Base-by-base conservation (phyloP, 2,888 invertebrate species). In the Megamerina dolium region DNA sequence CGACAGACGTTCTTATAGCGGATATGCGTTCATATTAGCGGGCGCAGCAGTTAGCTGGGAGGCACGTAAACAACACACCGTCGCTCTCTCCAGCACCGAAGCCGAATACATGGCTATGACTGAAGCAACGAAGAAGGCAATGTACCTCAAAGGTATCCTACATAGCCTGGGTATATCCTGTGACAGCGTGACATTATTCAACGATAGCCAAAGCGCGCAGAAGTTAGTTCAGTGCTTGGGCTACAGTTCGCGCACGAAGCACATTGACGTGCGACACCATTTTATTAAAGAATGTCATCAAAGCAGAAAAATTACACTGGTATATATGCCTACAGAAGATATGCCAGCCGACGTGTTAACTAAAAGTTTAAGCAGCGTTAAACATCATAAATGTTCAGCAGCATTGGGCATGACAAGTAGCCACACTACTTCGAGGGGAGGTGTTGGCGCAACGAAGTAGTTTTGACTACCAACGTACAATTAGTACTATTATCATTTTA, bases 311-410 rank as follows among this genome's bases (percentile, higher is more conserved):
- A 49, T 51, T 5, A 23, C 30, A 12, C 16, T 52, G 5, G 31
- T 47, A 39, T 51, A 49, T 40, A 35, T 52, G 39, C 36, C 51
- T 26, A 48, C 52, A 12, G 37, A 43, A 4, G 17, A 43, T 9
- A 52, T 54, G 52, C 48, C 45, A 30, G 46, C 52, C 5, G 49
- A 52, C 32, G 37, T 52, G 16, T 30, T 49, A 5, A 54, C 49
- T 6, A 52, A 52, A 29, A n/a, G 43, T 14, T 43, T 51, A 2
- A 47, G 26, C n/a, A 36, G 23, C 18, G 26, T 30, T 13, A 49
- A 51, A 30, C 46, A 49, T 19, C 14, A 20, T 16, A 30, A 4
- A 12, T 49, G 48, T 43, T 45, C 35, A 45, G 16, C 34, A 9
- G 26, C 39, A n/a, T 32, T 48, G 36, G 45, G 45, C 4, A n/a